Conservation (phyloP, 2,888 invertebrate species). For the Nephrotoma flavescens region DNA sequence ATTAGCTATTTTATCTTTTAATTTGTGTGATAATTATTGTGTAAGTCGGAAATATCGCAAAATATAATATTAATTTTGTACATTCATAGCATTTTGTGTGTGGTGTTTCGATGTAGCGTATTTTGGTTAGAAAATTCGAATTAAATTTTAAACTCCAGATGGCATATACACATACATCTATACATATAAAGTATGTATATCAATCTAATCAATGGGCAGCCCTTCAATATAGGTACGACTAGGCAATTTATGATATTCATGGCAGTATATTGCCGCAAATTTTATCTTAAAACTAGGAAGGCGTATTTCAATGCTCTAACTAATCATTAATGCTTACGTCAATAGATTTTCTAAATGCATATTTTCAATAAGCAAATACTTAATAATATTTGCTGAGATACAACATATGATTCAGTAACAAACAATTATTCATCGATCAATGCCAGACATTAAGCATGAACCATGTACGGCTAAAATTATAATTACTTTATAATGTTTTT, state of each 20-base stretch:
- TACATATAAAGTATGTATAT: no score
- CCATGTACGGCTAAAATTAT: background rate
- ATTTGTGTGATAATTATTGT: background rate
- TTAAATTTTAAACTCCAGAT: background rate
- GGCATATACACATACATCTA: background rate
- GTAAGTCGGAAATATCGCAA: background rate
- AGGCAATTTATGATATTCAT: background rate
- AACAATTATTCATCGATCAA: background rate
- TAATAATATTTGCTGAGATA: background rate
- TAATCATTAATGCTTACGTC: background rate
- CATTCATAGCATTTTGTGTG: no score
- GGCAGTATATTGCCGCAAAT: background rate
- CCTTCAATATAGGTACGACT: background rate
- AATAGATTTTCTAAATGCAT: background rate
- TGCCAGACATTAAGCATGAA: background rate
- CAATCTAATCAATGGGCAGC: no score
- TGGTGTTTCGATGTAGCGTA: no score
- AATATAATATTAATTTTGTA: background rate
- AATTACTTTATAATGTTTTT: background rate
- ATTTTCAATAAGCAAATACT: background rate
- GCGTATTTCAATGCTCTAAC: background rate
- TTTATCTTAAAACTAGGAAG: background rate
- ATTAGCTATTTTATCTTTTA: background rate
- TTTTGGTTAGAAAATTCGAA: no score
- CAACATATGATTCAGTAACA: background rate